Evolutionary conservation across 2,797 vertebrate genomes (phyloP).

Genomic region (Sebastiscus albofasciatus): DNA sequence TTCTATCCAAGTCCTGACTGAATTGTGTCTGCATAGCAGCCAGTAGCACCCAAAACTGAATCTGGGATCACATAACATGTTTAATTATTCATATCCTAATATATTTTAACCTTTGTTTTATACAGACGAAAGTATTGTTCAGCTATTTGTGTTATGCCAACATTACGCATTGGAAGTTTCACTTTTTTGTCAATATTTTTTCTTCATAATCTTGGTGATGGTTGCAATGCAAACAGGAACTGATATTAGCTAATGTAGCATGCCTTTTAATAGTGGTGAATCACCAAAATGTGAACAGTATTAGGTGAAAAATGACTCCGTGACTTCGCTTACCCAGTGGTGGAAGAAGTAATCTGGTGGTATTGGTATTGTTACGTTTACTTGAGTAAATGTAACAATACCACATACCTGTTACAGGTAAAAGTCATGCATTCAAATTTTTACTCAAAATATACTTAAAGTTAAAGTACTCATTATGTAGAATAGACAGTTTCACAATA

Average conservation of each 20-base stretch:
- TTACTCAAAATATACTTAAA: too few relatives aligned
- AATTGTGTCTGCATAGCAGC: neutral
- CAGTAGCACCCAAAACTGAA: rapidly evolving
- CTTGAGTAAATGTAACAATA: too few relatives aligned
- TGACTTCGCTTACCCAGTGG: too few relatives aligned
- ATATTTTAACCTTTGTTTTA: neutral
- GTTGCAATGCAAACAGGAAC: neutral
- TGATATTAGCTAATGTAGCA: neutral
- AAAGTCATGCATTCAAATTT: too few relatives aligned
- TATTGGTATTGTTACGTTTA: too few relatives aligned
- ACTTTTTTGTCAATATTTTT: neutral
- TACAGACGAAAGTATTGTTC: neutral
- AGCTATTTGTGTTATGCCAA: neutral
- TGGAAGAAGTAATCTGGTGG: too few relatives aligned
- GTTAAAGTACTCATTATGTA: too few relatives aligned
- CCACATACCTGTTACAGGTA: too few relatives aligned
- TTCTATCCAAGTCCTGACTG: neutral
- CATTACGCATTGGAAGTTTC: neutral
- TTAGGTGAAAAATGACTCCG: neutral
- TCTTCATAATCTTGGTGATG: neutral
- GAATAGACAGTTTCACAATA: too few relatives aligned
- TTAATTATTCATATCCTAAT: neutral
- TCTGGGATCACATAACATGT: neutral
- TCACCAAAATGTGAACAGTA: neutral
- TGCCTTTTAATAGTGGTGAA: neutral